Evolutionary conservation across 2,888 invertebrate genomes (phyloP).

Genomic region (Augochlorella aurata): DNA sequence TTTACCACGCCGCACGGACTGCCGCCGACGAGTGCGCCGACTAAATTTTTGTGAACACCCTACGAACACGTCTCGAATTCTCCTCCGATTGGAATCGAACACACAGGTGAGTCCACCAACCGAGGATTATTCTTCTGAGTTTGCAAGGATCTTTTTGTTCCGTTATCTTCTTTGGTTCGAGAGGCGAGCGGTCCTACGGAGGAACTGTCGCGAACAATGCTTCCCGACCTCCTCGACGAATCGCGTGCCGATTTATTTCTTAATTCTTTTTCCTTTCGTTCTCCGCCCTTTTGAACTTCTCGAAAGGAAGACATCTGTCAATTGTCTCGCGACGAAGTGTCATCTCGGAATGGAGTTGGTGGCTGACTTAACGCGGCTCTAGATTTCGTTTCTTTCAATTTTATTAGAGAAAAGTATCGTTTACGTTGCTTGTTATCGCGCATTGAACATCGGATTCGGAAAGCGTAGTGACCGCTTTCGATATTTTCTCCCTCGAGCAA

Average conservation of each 20-base stretch:
- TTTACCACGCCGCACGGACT: conserved; percentile 37
- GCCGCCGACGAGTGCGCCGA: conserved; percentile 59
- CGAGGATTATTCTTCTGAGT: conserved; percentile 11
- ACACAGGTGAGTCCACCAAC: conserved; percentile 64
- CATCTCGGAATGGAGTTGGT: not conserved
- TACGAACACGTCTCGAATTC: conserved; percentile 65
- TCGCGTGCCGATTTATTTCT: not conserved
- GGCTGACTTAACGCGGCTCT: not conserved
- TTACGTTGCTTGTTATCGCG: not conserved
- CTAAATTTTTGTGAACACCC: conserved; percentile 64
- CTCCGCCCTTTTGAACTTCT: not conserved
- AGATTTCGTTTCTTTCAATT: not conserved
- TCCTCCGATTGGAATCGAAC: conserved; percentile 61
- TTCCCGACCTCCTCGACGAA: not conserved
- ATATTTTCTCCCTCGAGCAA: not conserved
- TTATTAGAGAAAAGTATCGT: not conserved
- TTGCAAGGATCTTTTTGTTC: conserved; percentile 1
- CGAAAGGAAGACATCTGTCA: not conserved
- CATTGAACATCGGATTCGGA: not conserved
- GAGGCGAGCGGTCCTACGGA: not conserved
- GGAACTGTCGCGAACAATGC: not conserved
- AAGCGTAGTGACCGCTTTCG: not conserved
- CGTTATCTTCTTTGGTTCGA: not conserved
- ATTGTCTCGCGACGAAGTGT: not conserved
- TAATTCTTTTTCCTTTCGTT: not conserved